phyloP scores from a whole-genome alignment of 2,888 invertebrate species.

The Chesias legatella region DNA sequence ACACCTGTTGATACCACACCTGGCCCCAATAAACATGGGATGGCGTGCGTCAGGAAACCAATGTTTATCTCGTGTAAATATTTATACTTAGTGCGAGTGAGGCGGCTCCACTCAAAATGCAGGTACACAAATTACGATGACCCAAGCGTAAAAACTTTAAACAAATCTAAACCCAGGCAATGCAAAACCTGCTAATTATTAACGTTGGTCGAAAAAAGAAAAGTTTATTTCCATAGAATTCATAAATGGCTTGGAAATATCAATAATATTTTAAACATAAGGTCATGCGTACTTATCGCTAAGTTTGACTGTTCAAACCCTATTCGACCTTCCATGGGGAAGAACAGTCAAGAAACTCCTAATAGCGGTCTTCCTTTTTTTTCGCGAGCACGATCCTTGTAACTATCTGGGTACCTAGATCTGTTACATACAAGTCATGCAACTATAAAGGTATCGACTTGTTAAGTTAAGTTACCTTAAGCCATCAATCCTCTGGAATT shows the following conservation, averaged over 20 bases:
- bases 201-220: constrained; percentile 33
- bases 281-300: too few relatives aligned
- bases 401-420: constrained; percentile 63
- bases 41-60: constrained; percentile 41
- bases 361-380: too few relatives aligned
- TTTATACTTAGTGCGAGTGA: constrained; percentile 59
- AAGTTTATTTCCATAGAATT: too few relatives aligned
- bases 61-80: constrained; percentile 48
- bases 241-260: too few relatives aligned
- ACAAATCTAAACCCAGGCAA: constrained; percentile 24
- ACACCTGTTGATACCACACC: constrained; percentile 72
- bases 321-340: too few relatives aligned
- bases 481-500: constrained; percentile 61
- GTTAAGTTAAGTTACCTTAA: constrained; percentile 64
- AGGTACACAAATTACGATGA: constrained; percentile 27
- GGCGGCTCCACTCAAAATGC: constrained; percentile 34
- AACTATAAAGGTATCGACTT: too few relatives aligned
- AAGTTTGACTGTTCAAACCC: too few relatives aligned
- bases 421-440: too few relatives aligned
- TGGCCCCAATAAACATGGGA: constrained; percentile 44
- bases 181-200: constrained; percentile 31
- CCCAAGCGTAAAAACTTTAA: not conserved
- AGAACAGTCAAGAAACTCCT: too few relatives aligned
- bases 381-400: too few relatives aligned
- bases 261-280: too few relatives aligned